Percentiles rank a stretch among this genome's conserved stretches.
phyloP scores from a whole-genome alignment of 2,888 invertebrate genomes.

The Sinotaia quadrata region DNA sequence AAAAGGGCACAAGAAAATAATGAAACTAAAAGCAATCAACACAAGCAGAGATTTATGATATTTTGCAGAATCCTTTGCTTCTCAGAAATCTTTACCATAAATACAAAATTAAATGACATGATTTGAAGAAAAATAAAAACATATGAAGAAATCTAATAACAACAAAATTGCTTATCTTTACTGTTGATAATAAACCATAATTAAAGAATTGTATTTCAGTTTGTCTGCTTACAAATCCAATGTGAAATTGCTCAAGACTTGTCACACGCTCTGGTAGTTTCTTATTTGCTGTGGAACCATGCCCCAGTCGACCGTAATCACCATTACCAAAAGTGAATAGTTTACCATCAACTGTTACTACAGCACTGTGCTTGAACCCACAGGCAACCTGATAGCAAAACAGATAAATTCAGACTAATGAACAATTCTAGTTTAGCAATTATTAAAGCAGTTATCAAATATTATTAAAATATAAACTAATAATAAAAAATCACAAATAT shows the following conservation, averaged over 20 bases:
- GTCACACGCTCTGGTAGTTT: conserved; percentile 77
- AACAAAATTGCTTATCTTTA: background rate
- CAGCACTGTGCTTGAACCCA: conserved; percentile 80
- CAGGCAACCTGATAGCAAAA: conserved; percentile 77
- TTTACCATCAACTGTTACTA: conserved; percentile 78
- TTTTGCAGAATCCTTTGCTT: too few relatives aligned
- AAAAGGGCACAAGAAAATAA: too few relatives aligned
- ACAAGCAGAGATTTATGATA: too few relatives aligned
- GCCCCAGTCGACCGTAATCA: conserved; percentile 77
- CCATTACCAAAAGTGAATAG: conserved; percentile 80
- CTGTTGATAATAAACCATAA: background rate
- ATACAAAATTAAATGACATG: too few relatives aligned
- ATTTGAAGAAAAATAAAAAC: background rate
- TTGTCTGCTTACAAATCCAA: conserved; percentile 72
- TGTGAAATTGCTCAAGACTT: conserved; percentile 74
- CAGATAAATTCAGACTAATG: too few relatives aligned
- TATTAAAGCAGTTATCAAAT: too few relatives aligned
- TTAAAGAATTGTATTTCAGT: too few relatives aligned
- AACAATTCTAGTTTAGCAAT: too few relatives aligned
- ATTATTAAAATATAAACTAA: too few relatives aligned
- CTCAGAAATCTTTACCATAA: too few relatives aligned
- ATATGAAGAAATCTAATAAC: background rate
- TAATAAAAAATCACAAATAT: too few relatives aligned
- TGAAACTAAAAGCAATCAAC: too few relatives aligned
- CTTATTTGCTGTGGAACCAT: conserved; percentile 77